phyloP scores from a whole-genome alignment of 2,888 invertebrate species.

The Lobophora halterata region DNA sequence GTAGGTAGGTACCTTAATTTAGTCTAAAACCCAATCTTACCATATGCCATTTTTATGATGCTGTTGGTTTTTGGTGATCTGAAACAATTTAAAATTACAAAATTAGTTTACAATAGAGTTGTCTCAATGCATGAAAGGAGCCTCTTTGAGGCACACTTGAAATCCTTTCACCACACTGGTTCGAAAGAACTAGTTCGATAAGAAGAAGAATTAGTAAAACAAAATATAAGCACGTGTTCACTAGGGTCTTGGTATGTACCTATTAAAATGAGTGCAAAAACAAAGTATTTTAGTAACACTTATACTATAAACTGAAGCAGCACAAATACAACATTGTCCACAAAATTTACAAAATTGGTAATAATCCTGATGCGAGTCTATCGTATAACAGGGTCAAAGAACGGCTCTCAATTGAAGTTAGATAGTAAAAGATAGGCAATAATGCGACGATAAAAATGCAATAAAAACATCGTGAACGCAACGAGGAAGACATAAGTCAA shows the following conservation, averaged over 20 bases:
- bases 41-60: conserved; percentile 60
- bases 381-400: conserved; percentile 22
- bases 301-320: too few species aligned
- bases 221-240: too few species aligned
- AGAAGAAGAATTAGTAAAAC: too few species aligned
- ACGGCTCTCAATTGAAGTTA: conserved; percentile 23
- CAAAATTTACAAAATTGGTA: conserved; percentile 19
- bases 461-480: conserved; percentile 55
- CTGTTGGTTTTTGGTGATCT: conserved; percentile 46
- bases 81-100: conserved; percentile 33
- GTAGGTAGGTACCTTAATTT: too few species aligned
- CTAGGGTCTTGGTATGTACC: too few species aligned
- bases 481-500: conserved; percentile 60
- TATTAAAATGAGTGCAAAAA: too few species aligned
- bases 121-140: too few species aligned
- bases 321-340: conserved; percentile 16
- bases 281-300: too few species aligned
- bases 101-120: too few species aligned
- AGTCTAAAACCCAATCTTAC: conserved; percentile 32
- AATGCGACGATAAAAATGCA: conserved; percentile 49
- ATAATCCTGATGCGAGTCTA: conserved; percentile 12
- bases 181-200: too few species aligned
- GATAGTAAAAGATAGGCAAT: conserved; percentile 30
- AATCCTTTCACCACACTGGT: too few species aligned
- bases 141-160: too few species aligned